Conservation (phyloP, 2,797 vertebrate species). For the Notamacropus eugenii region DNA sequence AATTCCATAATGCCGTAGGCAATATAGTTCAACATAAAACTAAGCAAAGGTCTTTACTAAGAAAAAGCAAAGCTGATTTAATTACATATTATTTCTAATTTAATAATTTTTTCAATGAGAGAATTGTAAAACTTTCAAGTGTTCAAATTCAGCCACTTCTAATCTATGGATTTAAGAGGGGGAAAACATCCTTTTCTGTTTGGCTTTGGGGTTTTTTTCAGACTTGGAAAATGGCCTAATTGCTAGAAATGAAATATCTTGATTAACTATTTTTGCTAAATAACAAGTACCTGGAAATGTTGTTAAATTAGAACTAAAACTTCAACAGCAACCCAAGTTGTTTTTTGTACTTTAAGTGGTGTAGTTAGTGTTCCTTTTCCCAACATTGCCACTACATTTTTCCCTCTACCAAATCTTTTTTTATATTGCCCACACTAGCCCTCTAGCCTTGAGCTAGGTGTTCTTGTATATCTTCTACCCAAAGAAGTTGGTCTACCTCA, state of each 20-base stretch:
- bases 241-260: neutral
- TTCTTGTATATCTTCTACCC: neutral
- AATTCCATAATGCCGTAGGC: neutral
- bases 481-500: neutral
- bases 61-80: neutral
- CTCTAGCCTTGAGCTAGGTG: neutral
- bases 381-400: neutral
- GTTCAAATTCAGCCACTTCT: neutral
- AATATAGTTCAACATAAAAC: neutral
- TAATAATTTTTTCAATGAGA: neutral
- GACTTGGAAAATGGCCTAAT: neutral
- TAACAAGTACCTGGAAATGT: neutral
- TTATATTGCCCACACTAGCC: neutral
- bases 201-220: neutral
- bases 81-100: neutral
- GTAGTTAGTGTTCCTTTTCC: neutral
- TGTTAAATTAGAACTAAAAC: neutral
- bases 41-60: neutral
- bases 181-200: neutral
- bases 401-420: neutral
- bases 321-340: neutral
- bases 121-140: neutral
- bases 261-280: neutral
- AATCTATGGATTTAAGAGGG: neutral
- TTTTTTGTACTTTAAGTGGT: neutral